Base-by-base conservation (phyloP, 2,888 invertebrate genomes). In the Sesia bembeciformis region DNA sequence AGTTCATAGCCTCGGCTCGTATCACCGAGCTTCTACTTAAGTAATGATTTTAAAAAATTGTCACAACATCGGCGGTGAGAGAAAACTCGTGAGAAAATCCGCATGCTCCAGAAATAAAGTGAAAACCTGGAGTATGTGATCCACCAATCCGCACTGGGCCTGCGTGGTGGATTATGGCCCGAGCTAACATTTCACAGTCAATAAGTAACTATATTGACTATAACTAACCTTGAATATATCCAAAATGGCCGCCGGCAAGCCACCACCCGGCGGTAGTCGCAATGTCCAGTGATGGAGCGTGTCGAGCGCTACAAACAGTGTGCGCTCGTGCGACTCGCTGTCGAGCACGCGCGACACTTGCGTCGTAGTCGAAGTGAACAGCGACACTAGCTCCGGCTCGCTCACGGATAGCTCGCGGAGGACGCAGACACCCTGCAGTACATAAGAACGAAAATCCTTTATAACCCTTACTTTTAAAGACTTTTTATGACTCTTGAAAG, bases 281-380 rank as follows among this genome's bases (percentile, higher is more conserved):
- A 39, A 7, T 4, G 94, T 92, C 98, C 98, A 98, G 39, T 93
- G 77, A 4, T 93, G 91, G 79, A 97, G 91, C 92, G 94, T 94
- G 67, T 96, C 94, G 39, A 98, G 86, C 4, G 95, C 94, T 65
- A 93, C 93, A 60, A 95, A 93, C 54, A 98, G 83, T 1, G 96
- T 97, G 71, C 96, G 96, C 81, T 98, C 98, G 78, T 98, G 97
- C 41, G 96, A 96, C 91, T 98, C 98, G 52, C 92, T 91, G 70
- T 96, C 96, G 49, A 98, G 86, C 49, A 96, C 93, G 75, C 95
- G 94, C 40, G 94, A 87, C 74, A 96, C 94, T 66, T 94, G 91
- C 46, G 92, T 90, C 2, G 91, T 86, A 3, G 93, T 94, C 51
- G 89, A 90, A 4, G 52, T 46, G 59, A 91, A 88, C 56, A 95